Percentiles rank a stretch among this genome's conserved stretches.
Evolutionary conservation across 2,797 vertebrate species (phyloP).

Genomic region (Urophycis tenuis): DNA sequence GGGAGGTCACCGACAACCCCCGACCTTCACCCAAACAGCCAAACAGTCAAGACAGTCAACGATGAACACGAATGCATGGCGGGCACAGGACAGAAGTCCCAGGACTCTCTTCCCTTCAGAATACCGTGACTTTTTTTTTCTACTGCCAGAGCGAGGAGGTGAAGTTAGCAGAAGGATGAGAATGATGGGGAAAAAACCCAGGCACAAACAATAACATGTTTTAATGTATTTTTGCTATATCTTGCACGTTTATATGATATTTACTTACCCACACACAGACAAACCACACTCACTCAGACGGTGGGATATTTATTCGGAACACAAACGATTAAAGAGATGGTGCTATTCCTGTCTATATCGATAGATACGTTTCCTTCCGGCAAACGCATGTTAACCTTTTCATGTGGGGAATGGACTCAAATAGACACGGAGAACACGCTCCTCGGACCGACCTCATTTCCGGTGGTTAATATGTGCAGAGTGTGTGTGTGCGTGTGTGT

Average conservation of each 20-base stretch:
- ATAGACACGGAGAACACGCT: constrained; percentile 17
- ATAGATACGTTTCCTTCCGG: neutral
- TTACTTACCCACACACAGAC: neutral
- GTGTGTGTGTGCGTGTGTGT: no score
- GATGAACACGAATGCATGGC: neutral
- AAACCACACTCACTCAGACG: neutral
- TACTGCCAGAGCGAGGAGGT: no score
- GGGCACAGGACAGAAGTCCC: no score
- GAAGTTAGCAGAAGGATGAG: no score
- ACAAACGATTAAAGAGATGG: neutral
- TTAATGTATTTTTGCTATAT: no score
- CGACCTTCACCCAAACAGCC: neutral
- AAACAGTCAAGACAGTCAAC: neutral
- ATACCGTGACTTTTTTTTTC: no score
- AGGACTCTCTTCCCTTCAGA: no score
- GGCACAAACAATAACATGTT: no score
- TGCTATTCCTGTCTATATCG: neutral
- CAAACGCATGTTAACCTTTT: neutral
- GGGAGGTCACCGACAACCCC: neutral
- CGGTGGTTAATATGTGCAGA: constrained; percentile 16
- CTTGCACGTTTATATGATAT: neutral
- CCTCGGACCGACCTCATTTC: constrained; percentile 19
- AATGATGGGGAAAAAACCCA: no score
- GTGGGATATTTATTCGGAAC: neutral
- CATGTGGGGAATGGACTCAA: neutral